A percentile compares a stretch with the other conserved stretches of the same genome.
These are phyloP conservation scores for Aphis craccivora DNA, from an alignment of 1,140 invertebrate genomes.

Conservation along the genomic window DNA sequence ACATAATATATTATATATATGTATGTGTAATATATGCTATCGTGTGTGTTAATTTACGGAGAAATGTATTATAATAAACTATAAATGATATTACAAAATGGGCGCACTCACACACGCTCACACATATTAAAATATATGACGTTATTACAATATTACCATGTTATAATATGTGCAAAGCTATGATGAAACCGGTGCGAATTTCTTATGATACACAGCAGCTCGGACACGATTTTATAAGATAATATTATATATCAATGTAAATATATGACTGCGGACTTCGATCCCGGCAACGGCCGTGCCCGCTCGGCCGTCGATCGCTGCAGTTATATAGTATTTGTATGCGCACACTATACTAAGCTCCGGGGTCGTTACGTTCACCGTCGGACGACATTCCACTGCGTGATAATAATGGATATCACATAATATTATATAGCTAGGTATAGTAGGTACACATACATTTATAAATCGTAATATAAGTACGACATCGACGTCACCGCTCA, in stretches of 20 bases:
- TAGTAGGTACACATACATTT: background rate
- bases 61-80: background rate
- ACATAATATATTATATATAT: background rate
- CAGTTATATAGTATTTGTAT: background rate
- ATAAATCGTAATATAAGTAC: background rate
- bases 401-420: background rate
- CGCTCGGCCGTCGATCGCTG: background rate
- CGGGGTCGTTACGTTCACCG: constrained; percentile 45
- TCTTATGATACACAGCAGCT: background rate
- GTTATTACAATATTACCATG: background rate
- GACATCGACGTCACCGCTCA: background rate
- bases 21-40: background rate
- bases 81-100: background rate
- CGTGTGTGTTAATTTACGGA: background rate
- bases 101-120: background rate
- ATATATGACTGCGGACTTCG: background rate
- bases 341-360: too few relatives aligned
- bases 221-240: constrained; percentile 5
- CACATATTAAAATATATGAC: background rate
- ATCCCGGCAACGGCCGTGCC: background rate
- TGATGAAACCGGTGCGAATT: background rate
- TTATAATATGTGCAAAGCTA: background rate
- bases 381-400: constrained; percentile 1
- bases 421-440: background rate
- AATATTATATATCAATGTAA: constrained; percentile 13